Conservation (phyloP, 2,113 vertebrate genomes). For the Protobothrops flavoviridis region DNA sequence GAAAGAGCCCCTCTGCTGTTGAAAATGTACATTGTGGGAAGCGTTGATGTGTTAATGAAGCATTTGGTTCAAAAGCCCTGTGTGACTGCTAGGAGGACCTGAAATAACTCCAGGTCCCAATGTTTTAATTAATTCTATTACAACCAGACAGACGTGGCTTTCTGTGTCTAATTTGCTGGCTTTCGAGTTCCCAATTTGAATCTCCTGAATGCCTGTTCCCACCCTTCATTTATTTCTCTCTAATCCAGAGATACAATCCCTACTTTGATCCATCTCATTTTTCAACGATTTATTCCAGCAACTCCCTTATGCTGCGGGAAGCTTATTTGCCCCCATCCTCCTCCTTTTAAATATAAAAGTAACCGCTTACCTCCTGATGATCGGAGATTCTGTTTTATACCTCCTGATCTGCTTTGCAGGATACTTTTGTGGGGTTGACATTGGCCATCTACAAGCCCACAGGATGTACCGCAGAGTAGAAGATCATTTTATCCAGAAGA, state of each 20-base stretch:
- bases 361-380: conserved; percentile 60
- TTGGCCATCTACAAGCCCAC: background rate
- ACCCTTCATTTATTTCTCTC: conserved; percentile 47
- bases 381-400: conserved; percentile 61
- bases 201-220: conserved; percentile 34
- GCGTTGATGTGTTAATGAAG: conserved; percentile 39
- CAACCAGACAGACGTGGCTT: conserved; percentile 43
- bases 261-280: conserved; percentile 55
- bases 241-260: conserved; percentile 56
- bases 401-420: conserved; percentile 52
- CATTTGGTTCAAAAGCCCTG: conserved; percentile 45
- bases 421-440: conserved; percentile 33
- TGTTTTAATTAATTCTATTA: conserved; percentile 67
- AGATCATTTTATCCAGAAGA: background rate
- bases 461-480: background rate
- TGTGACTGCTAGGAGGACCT: conserved; percentile 43
- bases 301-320: background rate
- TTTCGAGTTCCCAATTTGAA: conserved; percentile 37
- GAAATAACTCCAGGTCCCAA: conserved; percentile 62
- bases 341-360: conserved; percentile 20
- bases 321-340: background rate
- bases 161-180: conserved; percentile 34
- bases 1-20: conserved; percentile 46
- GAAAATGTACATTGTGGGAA: conserved; percentile 32
- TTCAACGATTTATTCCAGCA: conserved; percentile 51